These are phyloP conservation scores for Anas platyrhynchos DNA, from an alignment of 2,113 vertebrate species.

Conservation along the genomic window DNA sequence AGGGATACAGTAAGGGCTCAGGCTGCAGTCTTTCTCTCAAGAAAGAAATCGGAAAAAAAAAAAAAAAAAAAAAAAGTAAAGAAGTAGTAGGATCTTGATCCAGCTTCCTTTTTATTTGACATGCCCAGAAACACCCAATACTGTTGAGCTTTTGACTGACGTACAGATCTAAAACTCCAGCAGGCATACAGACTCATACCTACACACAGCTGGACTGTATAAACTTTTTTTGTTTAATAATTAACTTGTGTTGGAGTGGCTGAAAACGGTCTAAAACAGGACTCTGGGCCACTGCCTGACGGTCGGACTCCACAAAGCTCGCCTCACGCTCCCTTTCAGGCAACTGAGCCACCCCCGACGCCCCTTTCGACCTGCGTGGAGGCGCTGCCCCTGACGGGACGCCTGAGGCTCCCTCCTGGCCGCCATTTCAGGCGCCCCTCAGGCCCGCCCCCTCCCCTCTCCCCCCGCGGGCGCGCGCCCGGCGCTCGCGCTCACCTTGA, in stretches of 20 bases:
- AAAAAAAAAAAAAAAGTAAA: not conserved
- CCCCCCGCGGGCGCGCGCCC: not conserved
- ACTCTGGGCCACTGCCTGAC: accelerated
- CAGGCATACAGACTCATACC: not conserved
- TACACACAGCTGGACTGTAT: not conserved
- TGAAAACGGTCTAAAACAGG: not conserved
- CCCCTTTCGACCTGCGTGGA: accelerated
- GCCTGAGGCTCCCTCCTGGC: accelerated
- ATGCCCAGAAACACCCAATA: not conserved
- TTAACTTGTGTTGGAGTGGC: not conserved
- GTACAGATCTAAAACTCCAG: not conserved
- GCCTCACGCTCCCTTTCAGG: accelerated
- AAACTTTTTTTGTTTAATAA: not conserved
- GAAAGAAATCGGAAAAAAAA: not conserved
- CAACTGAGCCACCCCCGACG: accelerated
- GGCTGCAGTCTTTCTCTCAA: not conserved
- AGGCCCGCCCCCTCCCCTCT: not conserved
- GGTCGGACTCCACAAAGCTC: accelerated
- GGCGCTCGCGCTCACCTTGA: not conserved
- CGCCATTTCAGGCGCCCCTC: not conserved
- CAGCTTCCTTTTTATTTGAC: not conserved
- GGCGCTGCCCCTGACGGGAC: accelerated
- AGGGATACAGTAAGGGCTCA: not conserved
- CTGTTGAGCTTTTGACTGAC: not conserved
- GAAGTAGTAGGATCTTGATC: not conserved